Conservation (phyloP, 1,140 invertebrate species). For the Gryllus bimaculatus region DNA sequence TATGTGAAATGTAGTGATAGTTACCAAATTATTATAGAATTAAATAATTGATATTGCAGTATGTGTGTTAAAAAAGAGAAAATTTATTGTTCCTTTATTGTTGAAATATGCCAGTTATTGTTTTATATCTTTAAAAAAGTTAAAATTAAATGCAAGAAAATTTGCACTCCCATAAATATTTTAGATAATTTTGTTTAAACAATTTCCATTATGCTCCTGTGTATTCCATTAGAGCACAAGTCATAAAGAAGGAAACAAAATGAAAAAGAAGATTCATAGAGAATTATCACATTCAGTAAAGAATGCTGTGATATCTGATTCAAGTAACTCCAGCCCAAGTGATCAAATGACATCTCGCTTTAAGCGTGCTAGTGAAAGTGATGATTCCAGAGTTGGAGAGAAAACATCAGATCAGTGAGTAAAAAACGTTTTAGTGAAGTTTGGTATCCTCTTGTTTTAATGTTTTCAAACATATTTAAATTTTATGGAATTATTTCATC, state of each 20-base stretch:
- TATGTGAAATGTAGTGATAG: no score
- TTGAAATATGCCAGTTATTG: not conserved
- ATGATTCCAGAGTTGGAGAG: not conserved
- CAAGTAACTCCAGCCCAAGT: not conserved
- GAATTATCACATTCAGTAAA: not conserved
- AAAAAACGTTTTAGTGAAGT: no score
- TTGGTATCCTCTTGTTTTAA: not conserved
- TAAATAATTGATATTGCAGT: no score
- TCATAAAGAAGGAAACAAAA: not conserved
- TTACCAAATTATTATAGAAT: no score
- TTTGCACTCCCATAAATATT: no score
- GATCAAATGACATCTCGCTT: not conserved
- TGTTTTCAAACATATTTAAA: not conserved
- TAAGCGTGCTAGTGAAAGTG: not conserved
- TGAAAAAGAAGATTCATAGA: not conserved
- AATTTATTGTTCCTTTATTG: not conserved
- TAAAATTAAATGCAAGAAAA: no score
- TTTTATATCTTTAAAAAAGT: not conserved
- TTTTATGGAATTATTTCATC: not conserved
- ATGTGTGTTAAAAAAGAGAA: no score
- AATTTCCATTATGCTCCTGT: not conserved
- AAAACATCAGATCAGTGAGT: not conserved
- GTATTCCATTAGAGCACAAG: not conserved
- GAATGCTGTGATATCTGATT: not conserved
- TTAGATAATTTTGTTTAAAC: no score